phyloP scores from a whole-genome alignment of 2,888 invertebrate genomes.

The Congeria kusceri region DNA sequence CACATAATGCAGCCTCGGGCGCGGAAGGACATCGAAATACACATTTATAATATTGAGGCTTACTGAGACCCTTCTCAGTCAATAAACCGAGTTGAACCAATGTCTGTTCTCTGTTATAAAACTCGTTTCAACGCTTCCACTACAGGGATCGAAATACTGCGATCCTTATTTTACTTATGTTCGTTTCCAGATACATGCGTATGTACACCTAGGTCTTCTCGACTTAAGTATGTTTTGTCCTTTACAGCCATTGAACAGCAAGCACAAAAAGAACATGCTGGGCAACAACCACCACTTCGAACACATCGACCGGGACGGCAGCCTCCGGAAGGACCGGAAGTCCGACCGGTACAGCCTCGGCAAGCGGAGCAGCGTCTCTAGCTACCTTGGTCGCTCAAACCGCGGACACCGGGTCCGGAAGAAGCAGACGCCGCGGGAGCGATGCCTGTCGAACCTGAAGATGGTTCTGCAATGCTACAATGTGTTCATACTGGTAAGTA shows the following conservation, averaged over 20 bases:
- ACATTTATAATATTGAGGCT: too few species aligned
- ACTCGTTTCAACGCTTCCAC: too few species aligned
- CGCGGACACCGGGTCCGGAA: slow-evolving; percentile 46
- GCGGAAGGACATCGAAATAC: too few species aligned
- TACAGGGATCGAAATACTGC: too few species aligned
- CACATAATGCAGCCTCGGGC: too few species aligned
- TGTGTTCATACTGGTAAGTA: slow-evolving; percentile 71
- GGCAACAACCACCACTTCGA: slow-evolving; percentile 59
- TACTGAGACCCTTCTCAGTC: too few species aligned
- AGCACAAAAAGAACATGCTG: slow-evolving; percentile 10
- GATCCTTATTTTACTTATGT: too few species aligned
- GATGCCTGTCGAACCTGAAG: slow-evolving; percentile 63
- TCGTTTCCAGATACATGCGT: too few species aligned
- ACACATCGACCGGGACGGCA: slow-evolving; percentile 52
- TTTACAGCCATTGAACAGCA: slow-evolving; percentile 62
- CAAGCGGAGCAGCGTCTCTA: slow-evolving; percentile 47
- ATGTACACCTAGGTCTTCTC: too few species aligned
- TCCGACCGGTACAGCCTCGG: slow-evolving; percentile 47
- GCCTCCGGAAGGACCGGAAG: slow-evolving; percentile 36
- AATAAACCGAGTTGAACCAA: too few species aligned
- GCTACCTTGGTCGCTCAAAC: slow-evolving; percentile 39
- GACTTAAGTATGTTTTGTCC: too few species aligned
- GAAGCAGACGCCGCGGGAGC: slow-evolving; percentile 44
- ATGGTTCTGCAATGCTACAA: slow-evolving; percentile 72
- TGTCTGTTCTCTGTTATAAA: too few species aligned